A percentile compares a stretch with the other conserved stretches of the same genome.
Evolutionary conservation across 2,113 vertebrate genomes (phyloP).

Genomic region (Pristiophorus japonicus): DNA sequence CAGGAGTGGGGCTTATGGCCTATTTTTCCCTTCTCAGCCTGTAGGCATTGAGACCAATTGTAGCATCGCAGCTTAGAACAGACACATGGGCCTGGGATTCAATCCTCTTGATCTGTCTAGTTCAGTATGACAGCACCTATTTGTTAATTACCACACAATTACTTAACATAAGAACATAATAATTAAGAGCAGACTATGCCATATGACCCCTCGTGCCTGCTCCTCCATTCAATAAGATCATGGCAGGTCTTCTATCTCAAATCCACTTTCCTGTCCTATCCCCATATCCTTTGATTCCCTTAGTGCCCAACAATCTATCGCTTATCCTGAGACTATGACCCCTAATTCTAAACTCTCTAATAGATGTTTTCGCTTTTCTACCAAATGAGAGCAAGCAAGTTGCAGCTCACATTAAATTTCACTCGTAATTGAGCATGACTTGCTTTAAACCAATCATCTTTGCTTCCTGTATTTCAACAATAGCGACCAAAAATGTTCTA

Average conservation of each 20-base stretch:
- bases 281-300: not conserved
- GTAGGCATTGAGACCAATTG: not conserved
- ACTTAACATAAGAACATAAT: not conserved
- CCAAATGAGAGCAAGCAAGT: not conserved
- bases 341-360: too few relatives aligned
- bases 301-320: not conserved
- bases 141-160: not conserved
- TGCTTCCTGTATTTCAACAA: not conserved
- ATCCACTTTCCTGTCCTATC: not conserved
- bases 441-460: not conserved
- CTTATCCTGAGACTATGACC: not conserved
- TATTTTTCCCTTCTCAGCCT: not conserved
- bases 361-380: not conserved
- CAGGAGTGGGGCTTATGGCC: not conserved
- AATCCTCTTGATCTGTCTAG: not conserved
- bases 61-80: not conserved
- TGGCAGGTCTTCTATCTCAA: not conserved
- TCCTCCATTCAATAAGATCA: not conserved
- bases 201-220: not conserved
- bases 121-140: too few relatives aligned
- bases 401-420: not conserved
- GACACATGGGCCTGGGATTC: not conserved
- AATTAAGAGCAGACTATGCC: not conserved
- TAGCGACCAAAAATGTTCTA: not conserved
- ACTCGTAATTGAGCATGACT: not conserved